phyloP scores from a whole-genome alignment of 2,888 invertebrate species.

The Macrosoma leucophasiata region DNA sequence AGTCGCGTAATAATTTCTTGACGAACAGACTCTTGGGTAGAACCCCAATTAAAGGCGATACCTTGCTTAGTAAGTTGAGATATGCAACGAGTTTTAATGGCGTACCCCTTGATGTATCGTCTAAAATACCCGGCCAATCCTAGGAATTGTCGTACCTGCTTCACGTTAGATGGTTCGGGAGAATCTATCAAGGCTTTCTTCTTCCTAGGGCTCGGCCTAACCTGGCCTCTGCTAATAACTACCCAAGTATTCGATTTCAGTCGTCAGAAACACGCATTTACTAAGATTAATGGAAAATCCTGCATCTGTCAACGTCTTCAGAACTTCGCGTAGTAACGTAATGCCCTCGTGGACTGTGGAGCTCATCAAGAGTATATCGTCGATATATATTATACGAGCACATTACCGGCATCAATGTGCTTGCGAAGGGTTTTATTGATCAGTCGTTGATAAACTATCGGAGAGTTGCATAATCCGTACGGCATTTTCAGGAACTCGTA shows the following conservation, averaged over 20 bases:
- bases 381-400: conserved; percentile 20
- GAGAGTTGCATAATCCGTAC: conserved; percentile 14
- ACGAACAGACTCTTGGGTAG: conserved; percentile 5
- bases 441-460: conserved; percentile 13
- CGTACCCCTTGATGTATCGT: conserved; percentile 16
- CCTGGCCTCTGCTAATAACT: conserved; percentile 22
- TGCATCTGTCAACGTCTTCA: conserved; percentile 10
- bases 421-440: conserved; percentile 8
- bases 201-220: conserved; percentile 22
- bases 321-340: conserved; percentile 1
- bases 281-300: conserved; percentile 23
- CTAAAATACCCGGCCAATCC: conserved; percentile 29
- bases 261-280: conserved; percentile 14
- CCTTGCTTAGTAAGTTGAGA: conserved; percentile 11
- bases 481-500: conserved; percentile 18
- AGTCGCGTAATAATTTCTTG: background rate
- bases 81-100: conserved; percentile 12
- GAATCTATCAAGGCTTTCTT: conserved; percentile 20
- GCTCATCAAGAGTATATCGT: conserved; percentile 13
- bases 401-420: conserved; percentile 6
- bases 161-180: conserved; percentile 19
- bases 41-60: conserved; percentile 12
- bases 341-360: conserved; percentile 1
- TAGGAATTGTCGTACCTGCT: conserved; percentile 25
- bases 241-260: conserved; percentile 26